These are phyloP conservation scores for Geococcyx californianus DNA, from an alignment of 2,113 vertebrate genomes.

Conservation along the genomic window DNA sequence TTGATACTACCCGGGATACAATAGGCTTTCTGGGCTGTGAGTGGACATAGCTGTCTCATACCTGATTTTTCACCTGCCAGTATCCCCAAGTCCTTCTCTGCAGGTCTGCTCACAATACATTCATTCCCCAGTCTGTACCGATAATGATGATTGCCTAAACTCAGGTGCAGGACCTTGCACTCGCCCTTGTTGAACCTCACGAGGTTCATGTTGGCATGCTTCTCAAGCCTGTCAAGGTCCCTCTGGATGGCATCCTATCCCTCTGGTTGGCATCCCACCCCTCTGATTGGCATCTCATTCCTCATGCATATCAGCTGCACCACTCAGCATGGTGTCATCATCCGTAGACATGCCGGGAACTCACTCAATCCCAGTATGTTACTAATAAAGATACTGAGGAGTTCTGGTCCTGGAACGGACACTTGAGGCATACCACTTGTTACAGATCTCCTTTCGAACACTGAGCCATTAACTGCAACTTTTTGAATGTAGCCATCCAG, in stretches of 20 bases:
- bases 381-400: too few species aligned
- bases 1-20: not conserved
- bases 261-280: too few species aligned
- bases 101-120: not conserved
- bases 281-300: too few species aligned
- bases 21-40: not conserved
- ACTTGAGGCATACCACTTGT: too few species aligned
- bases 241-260: not conserved
- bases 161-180: not conserved
- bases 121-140: not conserved
- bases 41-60: not conserved
- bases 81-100: not conserved
- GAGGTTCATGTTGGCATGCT: not conserved
- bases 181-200: not conserved
- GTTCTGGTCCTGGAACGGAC: too few species aligned
- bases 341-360: too few species aligned
- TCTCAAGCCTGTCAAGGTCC: not conserved
- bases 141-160: not conserved
- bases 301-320: too few species aligned
- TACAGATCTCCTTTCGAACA: too few species aligned
- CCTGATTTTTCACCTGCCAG: not conserved
- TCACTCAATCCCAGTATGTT: too few species aligned
- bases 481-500: too few species aligned
- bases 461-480: too few species aligned
- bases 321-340: too few species aligned